Evolutionary conservation across 37 sponge, comb jelly and placozoan species (phyloP), one percentile per base, ranked within the genome.

Genomic region (Halisarca cf. caerulea): DNA sequence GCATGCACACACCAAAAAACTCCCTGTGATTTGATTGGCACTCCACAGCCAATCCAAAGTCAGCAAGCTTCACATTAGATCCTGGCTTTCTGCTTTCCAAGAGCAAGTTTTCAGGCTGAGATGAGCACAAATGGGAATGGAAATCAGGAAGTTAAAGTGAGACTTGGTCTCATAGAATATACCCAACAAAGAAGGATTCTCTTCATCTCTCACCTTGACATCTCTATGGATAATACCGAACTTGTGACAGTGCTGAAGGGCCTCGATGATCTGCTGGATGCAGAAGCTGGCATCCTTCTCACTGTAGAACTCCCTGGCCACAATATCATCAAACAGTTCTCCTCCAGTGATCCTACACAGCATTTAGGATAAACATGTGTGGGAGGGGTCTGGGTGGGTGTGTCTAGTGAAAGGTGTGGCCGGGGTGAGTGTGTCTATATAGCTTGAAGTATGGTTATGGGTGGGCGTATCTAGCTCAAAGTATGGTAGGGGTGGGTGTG

Each of bases 291-390:
- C 98, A 85, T 97, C 98, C 27, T 87, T 90, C 90, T 97, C 98
- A 39, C 88, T 87, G 88, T 95, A 97, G 87, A 91, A 97, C 87
- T 97, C 95, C 33, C 98, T 45, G 23, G 93, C 93, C 0, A 95
- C 95, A 34, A 97, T 95, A 62, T 97, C 98, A 59, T 97, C 98
- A 88, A 97, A 97, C 36, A 97, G 74, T 54, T 97, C 98, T 14
- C 98, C 98, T n/a, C 98, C 98, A 60, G 95, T 95, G 42, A 97
- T 79, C 45, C 90, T 89, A 44, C n/a, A n/a, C n/a, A n/a, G n/a
- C n/a, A n/a, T n/a, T n/a, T n/a, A n/a, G n/a, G n/a, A n/a, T n/a
- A n/a, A n/a, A n/a, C n/a, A n/a, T n/a, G n/a, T n/a, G n/a, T n/a
- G 51, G 51, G 51, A 47, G 51, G 51, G 51, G 51, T 6, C 6